Percentiles rank a stretch among this genome's conserved stretches.
Conservation (phyloP, 2,113 vertebrate species). For the Myocastor coypus region DNA sequence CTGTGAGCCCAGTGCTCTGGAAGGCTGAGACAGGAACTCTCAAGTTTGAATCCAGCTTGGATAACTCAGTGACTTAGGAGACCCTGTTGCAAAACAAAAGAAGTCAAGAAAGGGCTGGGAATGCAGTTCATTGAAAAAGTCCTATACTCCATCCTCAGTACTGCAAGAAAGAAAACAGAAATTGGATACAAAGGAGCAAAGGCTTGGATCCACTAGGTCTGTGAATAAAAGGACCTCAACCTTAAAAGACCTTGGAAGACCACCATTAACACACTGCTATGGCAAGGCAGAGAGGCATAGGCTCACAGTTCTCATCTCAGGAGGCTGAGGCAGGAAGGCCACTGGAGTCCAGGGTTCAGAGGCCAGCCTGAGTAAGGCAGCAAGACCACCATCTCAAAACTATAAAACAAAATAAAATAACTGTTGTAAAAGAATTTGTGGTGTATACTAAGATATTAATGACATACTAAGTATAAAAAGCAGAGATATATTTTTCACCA, state of each 20-base stretch:
- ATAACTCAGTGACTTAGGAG: not conserved
- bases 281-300: not conserved
- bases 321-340: not conserved
- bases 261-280: not conserved
- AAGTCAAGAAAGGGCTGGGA: not conserved
- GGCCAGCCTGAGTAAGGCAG: not conserved
- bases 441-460: constrained; percentile 32
- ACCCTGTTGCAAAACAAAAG: not conserved
- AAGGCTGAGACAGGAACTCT: not conserved
- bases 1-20: not conserved
- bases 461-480: not conserved
- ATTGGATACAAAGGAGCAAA: not conserved
- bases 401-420: not conserved
- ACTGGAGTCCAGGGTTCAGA: not conserved
- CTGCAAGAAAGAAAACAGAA: not conserved
- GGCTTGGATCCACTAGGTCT: not conserved
- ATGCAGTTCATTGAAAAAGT: not conserved
- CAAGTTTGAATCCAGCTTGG: not conserved
- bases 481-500: constrained; percentile 4
- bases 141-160: not conserved
- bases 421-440: constrained; percentile 14
- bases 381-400: not conserved
- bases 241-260: not conserved
- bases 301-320: not conserved
- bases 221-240: not conserved